A percentile compares a stretch with the other conserved stretches of the same genome.
These are phyloP conservation scores for Gyps fulvus DNA, from an alignment of 2,113 vertebrate species.

Conservation along the genomic window DNA sequence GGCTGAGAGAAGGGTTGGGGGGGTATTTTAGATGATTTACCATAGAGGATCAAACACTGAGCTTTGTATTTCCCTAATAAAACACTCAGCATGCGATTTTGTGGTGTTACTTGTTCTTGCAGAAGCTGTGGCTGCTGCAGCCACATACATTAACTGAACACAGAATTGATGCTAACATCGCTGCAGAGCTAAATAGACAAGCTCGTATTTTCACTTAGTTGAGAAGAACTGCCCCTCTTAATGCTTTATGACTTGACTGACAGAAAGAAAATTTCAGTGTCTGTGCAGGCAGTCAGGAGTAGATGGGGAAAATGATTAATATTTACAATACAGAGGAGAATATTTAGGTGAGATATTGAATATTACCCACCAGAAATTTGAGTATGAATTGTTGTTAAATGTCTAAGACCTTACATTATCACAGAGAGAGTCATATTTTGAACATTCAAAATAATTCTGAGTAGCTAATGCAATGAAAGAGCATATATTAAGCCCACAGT, in stretches of 20 bases:
- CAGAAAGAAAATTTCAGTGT: conserved; percentile 20
- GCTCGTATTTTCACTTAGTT: conserved; percentile 17
- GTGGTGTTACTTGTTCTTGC: not conserved
- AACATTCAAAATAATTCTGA: not conserved
- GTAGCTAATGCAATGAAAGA: not conserved
- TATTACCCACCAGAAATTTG: not conserved
- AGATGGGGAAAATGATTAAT: conserved; percentile 1
- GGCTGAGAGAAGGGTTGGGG: not conserved
- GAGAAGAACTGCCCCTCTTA: conserved; percentile 21
- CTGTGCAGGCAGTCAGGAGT: not conserved
- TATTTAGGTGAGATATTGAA: conserved; percentile 3
- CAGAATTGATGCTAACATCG: not conserved
- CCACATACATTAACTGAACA: not conserved
- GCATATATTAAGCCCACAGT: not conserved
- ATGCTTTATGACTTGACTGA: conserved; percentile 15
- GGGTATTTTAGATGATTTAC: not conserved
- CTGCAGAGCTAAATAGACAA: conserved; percentile 17
- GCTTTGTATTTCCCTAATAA: not conserved
- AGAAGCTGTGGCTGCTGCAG: not conserved
- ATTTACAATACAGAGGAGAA: conserved; percentile 8
- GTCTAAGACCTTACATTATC: not conserved
- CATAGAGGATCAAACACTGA: not conserved
- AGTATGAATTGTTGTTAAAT: conserved; percentile 1
- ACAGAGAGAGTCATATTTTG: not conserved
- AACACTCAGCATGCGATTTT: not conserved